phyloP scores from a whole-genome alignment of 2,797 vertebrate species.

The Silurus lanzhouensis region DNA sequence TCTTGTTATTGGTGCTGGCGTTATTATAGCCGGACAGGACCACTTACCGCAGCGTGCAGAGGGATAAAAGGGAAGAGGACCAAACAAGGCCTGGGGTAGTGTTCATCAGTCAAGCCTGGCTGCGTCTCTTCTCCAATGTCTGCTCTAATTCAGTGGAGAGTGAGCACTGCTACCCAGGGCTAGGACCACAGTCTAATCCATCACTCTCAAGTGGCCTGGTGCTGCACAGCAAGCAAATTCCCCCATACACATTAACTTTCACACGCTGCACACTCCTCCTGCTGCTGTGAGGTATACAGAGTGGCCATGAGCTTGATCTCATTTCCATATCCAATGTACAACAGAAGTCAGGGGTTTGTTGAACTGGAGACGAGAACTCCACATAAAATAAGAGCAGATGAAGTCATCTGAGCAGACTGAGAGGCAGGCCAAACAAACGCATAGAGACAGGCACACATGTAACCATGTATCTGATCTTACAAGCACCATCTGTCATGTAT shows the following conservation, averaged over 20 bases:
- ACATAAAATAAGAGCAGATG: background rate
- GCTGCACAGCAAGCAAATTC: constrained; percentile 49
- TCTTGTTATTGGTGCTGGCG: constrained; percentile 24
- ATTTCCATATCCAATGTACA: constrained; percentile 30
- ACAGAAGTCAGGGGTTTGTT: constrained; percentile 25
- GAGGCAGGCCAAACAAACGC: background rate
- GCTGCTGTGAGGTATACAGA: background rate
- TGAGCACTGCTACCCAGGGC: constrained; percentile 39
- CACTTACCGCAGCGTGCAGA: constrained; percentile 14
- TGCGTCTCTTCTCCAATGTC: constrained; percentile 38
- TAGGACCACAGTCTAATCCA: constrained; percentile 42
- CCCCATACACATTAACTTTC: constrained; percentile 44
- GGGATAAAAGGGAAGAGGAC: constrained; percentile 6
- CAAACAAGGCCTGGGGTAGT: constrained; percentile 38
- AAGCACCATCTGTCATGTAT: constrained; percentile 7
- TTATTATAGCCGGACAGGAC: constrained; percentile 34
- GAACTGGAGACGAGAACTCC: constrained; percentile 15
- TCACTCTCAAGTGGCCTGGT: constrained; percentile 49
- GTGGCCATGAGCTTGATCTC: constrained; percentile 8
- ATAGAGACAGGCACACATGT: constrained; percentile 3
- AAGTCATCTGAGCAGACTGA: constrained; percentile 7
- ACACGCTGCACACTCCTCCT: constrained; percentile 18
- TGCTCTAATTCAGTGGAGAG: constrained; percentile 48
- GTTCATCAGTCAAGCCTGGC: constrained; percentile 55
- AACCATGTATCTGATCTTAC: constrained; percentile 8